phyloP scores from a whole-genome alignment of 64 coral and sea anemone genomes.

The Dendronephthya gigantea region DNA sequence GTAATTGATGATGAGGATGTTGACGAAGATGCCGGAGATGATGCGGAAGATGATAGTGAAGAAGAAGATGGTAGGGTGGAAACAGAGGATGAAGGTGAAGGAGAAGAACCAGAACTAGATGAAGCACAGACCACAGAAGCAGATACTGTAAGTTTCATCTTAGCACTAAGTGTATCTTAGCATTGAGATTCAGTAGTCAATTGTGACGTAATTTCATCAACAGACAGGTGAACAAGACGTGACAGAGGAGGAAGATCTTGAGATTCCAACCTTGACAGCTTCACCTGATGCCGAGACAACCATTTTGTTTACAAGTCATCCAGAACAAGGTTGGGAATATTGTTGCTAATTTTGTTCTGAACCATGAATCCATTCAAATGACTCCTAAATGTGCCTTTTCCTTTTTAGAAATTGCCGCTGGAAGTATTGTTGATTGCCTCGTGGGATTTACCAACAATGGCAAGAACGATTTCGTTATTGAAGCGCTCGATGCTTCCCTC shows the following conservation, averaged over 20 bases:
- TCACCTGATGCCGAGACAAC: conserved; percentile 93
- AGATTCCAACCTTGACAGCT: conserved; percentile 55
- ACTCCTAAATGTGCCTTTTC: not conserved
- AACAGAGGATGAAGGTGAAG: not conserved
- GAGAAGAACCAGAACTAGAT: not conserved
- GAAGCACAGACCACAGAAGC: not conserved
- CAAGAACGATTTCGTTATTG: conserved; percentile 78
- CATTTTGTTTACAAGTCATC: conserved; percentile 73
- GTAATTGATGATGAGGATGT: conserved; percentile 59
- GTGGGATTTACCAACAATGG: conserved; percentile 92
- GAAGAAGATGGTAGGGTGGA: conserved; percentile 55
- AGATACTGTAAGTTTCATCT: not conserved
- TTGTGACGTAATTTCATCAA: not conserved
- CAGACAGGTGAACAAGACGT: conserved; percentile 70
- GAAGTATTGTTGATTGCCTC: conserved; percentile 60
- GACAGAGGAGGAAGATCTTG: conserved; percentile 82
- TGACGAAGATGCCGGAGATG: conserved; percentile 38
- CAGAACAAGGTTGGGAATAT: conserved; percentile 68
- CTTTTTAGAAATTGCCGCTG: conserved; percentile 57
- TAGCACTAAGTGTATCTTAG: too few relatives aligned
- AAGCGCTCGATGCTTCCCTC: conserved; percentile 80
- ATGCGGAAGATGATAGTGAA: conserved; percentile 24
- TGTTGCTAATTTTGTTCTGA: not conserved
- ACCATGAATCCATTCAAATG: not conserved
- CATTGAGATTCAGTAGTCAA: too few relatives aligned